Evolutionary conservation across 92 coral and sea anemone species (phyloP).

Genomic region (Heteractis magnifica): DNA sequence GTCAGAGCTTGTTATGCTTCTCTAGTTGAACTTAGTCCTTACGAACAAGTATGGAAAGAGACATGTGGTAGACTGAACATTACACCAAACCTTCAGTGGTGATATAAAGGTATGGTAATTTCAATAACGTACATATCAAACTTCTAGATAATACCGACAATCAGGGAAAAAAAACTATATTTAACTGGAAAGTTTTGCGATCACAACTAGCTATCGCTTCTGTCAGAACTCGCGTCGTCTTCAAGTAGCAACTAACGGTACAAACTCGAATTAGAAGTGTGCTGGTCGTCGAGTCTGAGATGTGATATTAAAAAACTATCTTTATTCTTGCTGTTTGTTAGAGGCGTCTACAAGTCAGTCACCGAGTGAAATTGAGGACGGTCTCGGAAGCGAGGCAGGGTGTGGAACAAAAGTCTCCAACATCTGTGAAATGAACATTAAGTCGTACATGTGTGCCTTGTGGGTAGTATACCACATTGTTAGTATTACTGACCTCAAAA

Average conservation of each 20-base stretch:
- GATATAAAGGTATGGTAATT: slow-evolving; percentile 29
- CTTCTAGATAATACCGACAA: slow-evolving; percentile 1
- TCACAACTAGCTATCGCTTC: neutral
- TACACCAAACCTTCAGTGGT: slow-evolving; percentile 20
- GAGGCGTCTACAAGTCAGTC: neutral
- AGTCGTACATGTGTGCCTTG: neutral
- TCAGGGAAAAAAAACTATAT: neutral
- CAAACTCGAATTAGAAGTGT: neutral
- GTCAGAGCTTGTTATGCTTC: neutral
- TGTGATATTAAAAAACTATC: neutral
- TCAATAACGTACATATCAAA: neutral
- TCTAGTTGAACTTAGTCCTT: too few relatives aligned
- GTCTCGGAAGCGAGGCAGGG: too few relatives aligned
- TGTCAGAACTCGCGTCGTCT: neutral
- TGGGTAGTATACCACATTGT: too few relatives aligned
- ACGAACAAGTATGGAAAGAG: too few relatives aligned
- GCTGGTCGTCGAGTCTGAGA: neutral
- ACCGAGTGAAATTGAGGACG: too few relatives aligned
- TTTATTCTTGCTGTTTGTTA: neutral
- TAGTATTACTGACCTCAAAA: neutral
- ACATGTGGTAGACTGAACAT: slow-evolving; percentile 11
- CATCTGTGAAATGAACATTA: too few relatives aligned
- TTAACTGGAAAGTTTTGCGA: neutral
- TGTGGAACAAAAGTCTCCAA: too few relatives aligned
- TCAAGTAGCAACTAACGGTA: neutral